Conservation (phyloP, 2,797 vertebrate genomes). For the Margarornis squamiger region DNA sequence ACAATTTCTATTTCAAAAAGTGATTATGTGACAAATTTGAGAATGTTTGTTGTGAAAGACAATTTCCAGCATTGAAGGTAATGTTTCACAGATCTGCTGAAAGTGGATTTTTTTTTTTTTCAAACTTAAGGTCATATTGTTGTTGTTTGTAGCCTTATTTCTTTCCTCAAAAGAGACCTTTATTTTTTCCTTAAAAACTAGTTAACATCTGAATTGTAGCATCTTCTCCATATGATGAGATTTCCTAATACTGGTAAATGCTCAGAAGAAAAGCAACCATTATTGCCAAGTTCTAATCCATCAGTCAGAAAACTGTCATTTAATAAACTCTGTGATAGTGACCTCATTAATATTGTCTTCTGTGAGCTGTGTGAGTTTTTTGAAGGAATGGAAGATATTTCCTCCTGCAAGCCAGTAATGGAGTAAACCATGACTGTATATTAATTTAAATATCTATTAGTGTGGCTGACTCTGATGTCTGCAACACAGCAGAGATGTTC, state of each 20-base stretch:
- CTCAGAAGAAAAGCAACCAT: not conserved
- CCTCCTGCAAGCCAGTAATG: not conserved
- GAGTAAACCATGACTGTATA: not conserved
- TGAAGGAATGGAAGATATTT: not conserved
- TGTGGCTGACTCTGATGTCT: not conserved
- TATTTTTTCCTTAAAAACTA: not conserved
- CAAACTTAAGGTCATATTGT: not conserved
- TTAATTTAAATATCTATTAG: slow-evolving; percentile 20
- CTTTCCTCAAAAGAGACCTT: not conserved
- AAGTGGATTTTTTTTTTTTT: not conserved
- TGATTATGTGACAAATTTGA: not conserved
- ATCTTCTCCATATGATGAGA: not conserved
- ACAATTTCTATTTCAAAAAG: not conserved
- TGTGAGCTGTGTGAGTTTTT: not conserved
- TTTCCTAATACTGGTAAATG: not conserved
- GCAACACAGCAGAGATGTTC: not conserved
- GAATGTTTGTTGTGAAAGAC: not conserved
- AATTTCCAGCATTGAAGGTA: not conserved
- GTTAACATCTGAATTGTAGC: not conserved
- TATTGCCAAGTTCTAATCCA: not conserved
- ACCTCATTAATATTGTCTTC: not conserved
- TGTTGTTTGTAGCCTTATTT: not conserved
- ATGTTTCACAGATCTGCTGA: not conserved
- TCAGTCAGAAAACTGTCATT: not conserved
- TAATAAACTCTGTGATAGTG: not conserved